These are phyloP conservation scores for Drusus annulatus DNA, from an alignment of 1,140 invertebrate genomes.

Conservation along the genomic window DNA sequence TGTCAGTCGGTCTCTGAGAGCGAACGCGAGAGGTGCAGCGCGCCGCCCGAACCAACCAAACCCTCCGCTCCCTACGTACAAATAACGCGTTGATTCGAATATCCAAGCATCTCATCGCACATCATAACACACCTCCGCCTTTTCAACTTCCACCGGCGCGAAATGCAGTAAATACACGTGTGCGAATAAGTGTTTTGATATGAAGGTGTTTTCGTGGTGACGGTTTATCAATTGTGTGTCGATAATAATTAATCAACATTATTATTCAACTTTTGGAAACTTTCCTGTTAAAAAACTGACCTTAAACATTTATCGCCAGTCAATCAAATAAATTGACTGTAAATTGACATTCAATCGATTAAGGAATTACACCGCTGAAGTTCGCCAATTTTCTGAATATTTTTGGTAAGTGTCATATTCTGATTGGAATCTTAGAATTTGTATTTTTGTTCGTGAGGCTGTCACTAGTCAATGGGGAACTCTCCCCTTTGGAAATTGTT, in stretches of 20 bases:
- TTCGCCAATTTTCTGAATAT: background rate
- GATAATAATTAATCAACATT: background rate
- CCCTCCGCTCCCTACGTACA: no score
- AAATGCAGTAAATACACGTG: background rate
- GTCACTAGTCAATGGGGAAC: background rate
- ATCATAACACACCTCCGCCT: background rate
- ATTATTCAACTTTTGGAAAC: no score
- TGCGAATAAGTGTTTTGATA: conserved; percentile 7
- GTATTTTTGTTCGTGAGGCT: background rate
- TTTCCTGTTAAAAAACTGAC: no score
- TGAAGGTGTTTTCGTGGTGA: conserved; percentile 10
- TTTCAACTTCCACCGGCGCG: conserved; percentile 3
- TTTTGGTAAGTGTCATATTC: background rate
- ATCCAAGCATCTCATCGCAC: no score
- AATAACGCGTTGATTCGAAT: no score
- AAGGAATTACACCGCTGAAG: background rate
- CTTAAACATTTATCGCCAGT: background rate
- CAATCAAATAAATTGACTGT: background rate
- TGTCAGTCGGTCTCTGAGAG: no score
- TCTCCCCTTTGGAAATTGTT: conserved; percentile 7
- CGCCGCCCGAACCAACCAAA: no score
- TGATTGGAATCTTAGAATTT: background rate
- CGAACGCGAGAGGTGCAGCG: no score
- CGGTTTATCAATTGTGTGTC: conserved; percentile 2
- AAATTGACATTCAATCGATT: conserved; percentile 5